Percentiles rank a stretch among this genome's conserved stretches.
Conservation (phyloP, 2,113 vertebrate genomes). For the crab-eating macaque (Macaca fascicularis) region DNA sequence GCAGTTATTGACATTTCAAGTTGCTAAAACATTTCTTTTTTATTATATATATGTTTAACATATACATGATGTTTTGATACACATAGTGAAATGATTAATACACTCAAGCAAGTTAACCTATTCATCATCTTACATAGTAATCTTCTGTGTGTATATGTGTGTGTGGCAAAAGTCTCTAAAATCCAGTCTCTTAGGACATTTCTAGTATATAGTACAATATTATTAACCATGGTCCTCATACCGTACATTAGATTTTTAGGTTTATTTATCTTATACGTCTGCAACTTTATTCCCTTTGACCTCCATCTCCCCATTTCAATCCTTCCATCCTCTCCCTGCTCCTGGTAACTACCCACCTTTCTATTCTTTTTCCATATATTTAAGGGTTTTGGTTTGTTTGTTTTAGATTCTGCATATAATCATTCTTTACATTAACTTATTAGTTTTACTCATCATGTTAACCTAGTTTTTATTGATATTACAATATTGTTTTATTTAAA, state of each 20-base stretch:
- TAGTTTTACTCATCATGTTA: neutral
- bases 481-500: neutral
- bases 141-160: neutral
- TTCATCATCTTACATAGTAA: neutral
- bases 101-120: neutral
- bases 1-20: neutral
- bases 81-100: neutral
- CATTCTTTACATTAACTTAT: neutral
- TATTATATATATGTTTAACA: neutral
- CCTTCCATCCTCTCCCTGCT: neutral
- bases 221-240: neutral
- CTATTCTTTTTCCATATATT: neutral
- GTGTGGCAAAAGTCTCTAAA: neutral
- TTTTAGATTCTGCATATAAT: neutral
- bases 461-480: neutral
- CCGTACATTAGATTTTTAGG: neutral
- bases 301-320: neutral
- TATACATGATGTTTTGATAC: neutral
- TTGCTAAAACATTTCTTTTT: constrained; percentile 20
- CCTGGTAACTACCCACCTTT: neutral
- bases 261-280: neutral
- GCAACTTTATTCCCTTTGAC: neutral
- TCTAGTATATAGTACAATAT: neutral
- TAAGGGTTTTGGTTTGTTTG: neutral
- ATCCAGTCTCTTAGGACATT: neutral